phyloP scores from a whole-genome alignment of 2,113 vertebrate species.

The Sander vitreus region DNA sequence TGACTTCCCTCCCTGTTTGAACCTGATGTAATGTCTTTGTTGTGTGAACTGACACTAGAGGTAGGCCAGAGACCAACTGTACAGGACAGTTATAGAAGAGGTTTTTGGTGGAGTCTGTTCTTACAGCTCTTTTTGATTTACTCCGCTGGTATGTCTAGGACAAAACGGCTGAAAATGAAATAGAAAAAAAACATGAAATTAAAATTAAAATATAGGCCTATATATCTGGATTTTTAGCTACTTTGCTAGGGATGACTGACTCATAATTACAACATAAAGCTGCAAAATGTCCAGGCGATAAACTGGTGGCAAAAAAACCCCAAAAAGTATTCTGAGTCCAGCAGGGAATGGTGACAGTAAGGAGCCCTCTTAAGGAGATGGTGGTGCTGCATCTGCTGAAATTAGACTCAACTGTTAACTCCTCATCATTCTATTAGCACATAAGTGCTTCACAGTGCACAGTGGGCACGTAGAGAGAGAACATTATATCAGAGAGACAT shows the following conservation, averaged over 20 bases:
- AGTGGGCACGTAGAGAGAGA: background rate
- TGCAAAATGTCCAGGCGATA: background rate
- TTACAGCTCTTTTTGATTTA: background rate
- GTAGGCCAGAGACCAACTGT: background rate
- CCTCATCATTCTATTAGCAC: background rate
- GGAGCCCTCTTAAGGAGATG: background rate
- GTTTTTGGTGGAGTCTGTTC: background rate
- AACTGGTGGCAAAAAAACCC: background rate
- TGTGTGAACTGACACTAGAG: background rate
- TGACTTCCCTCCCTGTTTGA: background rate
- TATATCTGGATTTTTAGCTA: background rate
- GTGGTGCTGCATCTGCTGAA: background rate
- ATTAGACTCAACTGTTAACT: background rate
- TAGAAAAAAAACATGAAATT: background rate
- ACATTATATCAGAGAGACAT: constrained; percentile 3
- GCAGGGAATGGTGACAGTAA: background rate
- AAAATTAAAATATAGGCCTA: background rate
- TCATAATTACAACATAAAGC: background rate
- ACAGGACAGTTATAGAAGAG: background rate
- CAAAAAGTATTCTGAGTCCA: background rate
- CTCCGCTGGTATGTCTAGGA: background rate
- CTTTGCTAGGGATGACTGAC: background rate
- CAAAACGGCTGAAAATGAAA: background rate
- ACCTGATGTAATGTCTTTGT: background rate
- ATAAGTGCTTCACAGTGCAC: background rate